Evolutionary conservation across 2,113 vertebrate genomes (phyloP), one percentile per base, ranked within the genome.

Genomic region (Hyla sarda): DNA sequence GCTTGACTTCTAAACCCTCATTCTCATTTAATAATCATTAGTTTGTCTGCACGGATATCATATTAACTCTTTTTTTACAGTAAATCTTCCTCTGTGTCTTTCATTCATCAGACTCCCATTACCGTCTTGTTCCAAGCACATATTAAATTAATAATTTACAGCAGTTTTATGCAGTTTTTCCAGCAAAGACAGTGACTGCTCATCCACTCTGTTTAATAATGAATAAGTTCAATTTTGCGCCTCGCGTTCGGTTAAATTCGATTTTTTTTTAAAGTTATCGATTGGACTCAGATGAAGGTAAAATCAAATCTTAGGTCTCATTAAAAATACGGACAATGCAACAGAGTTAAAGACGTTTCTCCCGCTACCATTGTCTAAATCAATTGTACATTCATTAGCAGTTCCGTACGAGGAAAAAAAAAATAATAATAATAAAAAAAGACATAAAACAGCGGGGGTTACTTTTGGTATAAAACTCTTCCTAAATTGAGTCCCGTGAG

Each of bases 331-430:
- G 12, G 32, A 72, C 37, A 41, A n/a, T 13, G 21, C 71, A n/a
- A 5, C 23, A 10, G 65, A 69, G 37, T 45, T 73, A 73, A 73
- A 73, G 0, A 30, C 19, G 41, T 73, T 30, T 41, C 34, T 41
- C 21, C 28, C 9, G 71, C 14, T n/a, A 10, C 21, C 71, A n/a
- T 73, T 45, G 37, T 47, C 71, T 69, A 9, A 34, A 69, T 69
- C 65, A 69, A 69, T 69, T 9, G 21, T 37, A 69, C 71, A 73
- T 41, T 73, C 71, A 73, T 73, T 73, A 45, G 37, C 23, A 14
- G 69, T 1, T 34, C 16, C 21, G 6, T 14, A 62, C 1, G 9
- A 28, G 21, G 54, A 56, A 5, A 30, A 30, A 62, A 62, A 67
- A 67, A 67, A 17, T 3, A 6, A n/a, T n/a, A n/a, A n/a, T n/a